Conservation (phyloP, 1,140 invertebrate genomes). For the Yoshiicerus persimilis region DNA sequence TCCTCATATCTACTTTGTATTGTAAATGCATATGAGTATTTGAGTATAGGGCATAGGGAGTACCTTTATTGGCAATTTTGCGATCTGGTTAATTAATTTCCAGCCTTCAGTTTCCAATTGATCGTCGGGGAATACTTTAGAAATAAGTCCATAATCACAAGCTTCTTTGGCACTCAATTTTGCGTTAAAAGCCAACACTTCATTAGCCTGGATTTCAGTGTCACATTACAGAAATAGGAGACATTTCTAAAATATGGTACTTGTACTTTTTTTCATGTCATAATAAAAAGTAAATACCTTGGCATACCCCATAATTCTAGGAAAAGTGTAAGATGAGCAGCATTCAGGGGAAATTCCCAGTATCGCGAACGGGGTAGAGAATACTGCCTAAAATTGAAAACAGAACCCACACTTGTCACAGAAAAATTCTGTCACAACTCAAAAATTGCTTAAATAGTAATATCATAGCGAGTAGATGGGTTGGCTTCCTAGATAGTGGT, state of each 20-base stretch:
- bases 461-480: too few relatives aligned
- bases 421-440: too few relatives aligned
- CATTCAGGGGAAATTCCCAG: slow-evolving; percentile 65
- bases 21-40: neutral
- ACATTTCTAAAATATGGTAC: slow-evolving; percentile 57
- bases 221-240: neutral
- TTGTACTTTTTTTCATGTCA: slow-evolving; percentile 34
- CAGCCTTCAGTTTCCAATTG: slow-evolving; percentile 63
- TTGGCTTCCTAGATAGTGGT: too few relatives aligned
- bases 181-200: slow-evolving; percentile 76
- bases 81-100: slow-evolving; percentile 58
- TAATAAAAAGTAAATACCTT: slow-evolving; percentile 53
- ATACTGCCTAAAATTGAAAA: slow-evolving; percentile 69
- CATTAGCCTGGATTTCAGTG: slow-evolving; percentile 50
- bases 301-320: slow-evolving; percentile 61
- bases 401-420: too few relatives aligned
- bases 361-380: slow-evolving; percentile 62
- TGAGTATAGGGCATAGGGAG: neutral
- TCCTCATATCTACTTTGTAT: neutral
- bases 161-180: slow-evolving; percentile 77
- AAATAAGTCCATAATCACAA: slow-evolving; percentile 67
- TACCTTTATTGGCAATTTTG: slow-evolving; percentile 54
- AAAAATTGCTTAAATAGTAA: too few relatives aligned
- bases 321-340: slow-evolving; percentile 63
- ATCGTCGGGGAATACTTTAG: slow-evolving; percentile 64